Conservation (phyloP, 1,140 invertebrate species). For the Agrilus planipennis region DNA sequence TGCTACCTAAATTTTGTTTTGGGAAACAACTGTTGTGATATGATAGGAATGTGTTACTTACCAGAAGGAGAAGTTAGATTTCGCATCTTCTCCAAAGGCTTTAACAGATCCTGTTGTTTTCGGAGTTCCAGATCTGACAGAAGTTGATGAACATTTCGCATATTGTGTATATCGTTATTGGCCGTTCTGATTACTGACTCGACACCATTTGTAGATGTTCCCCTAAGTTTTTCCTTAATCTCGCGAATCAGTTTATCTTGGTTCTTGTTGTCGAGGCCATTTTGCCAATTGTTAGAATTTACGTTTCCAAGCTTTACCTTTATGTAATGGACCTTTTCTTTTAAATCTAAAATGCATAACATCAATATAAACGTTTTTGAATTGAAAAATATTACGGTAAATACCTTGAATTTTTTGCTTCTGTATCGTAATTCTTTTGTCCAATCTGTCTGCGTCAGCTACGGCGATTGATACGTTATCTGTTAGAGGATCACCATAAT, state of each 20-base stretch:
- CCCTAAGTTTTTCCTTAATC: conserved; percentile 13
- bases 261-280: conserved; percentile 21
- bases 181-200: conserved; percentile 35
- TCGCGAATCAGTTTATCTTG: conserved; percentile 16
- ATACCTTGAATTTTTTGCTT: background rate
- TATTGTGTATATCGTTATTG: conserved; percentile 35
- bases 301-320: background rate
- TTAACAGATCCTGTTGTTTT: conserved; percentile 34
- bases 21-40: no score
- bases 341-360: conserved; percentile 15
- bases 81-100: conserved; percentile 23
- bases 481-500: conserved; percentile 35
- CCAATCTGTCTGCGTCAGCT: conserved; percentile 21
- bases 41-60: no score
- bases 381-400: background rate
- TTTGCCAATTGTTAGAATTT: conserved; percentile 12
- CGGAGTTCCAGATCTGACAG: conserved; percentile 37
- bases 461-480: conserved; percentile 31
- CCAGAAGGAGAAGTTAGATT: conserved; percentile 26
- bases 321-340: conserved; percentile 12
- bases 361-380: no score
- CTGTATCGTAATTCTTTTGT: conserved; percentile 13
- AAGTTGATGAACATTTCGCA: conserved; percentile 39
- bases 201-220: conserved; percentile 16
- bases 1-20: no score